Conservation (phyloP, 2,797 vertebrate species). For the Micrastur ruficollis region DNA sequence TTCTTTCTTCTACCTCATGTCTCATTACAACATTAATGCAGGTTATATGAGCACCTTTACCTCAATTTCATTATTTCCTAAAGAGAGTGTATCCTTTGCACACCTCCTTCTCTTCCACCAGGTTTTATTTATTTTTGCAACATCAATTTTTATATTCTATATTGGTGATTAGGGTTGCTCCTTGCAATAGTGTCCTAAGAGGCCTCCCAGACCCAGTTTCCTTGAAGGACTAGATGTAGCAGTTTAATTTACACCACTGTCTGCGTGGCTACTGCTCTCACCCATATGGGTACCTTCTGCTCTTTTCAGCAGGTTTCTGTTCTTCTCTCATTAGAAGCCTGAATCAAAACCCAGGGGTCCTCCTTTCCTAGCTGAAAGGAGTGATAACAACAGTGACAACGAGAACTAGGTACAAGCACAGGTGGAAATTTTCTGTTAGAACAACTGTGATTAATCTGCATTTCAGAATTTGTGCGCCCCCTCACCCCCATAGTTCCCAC, state of each 20-base stretch:
- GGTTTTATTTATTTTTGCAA: neutral
- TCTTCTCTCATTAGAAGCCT: conserved; percentile 26
- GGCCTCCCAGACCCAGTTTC: neutral
- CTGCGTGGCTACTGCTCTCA: conserved; percentile 22
- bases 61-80: neutral
- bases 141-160: neutral
- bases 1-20: neutral
- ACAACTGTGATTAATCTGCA: neutral
- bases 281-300: conserved; percentile 32
- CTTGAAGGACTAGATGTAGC: neutral
- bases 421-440: conserved; percentile 36
- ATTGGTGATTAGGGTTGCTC: neutral
- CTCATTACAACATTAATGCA: neutral
- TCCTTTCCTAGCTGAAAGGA: neutral
- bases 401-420: neutral
- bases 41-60: neutral
- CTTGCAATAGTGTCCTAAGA: neutral
- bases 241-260: neutral
- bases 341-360: neutral
- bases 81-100: neutral
- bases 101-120: neutral
- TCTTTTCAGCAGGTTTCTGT: conserved; percentile 33
- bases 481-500: neutral
- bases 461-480: neutral
- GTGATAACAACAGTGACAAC: neutral